Base-by-base conservation (phyloP, 1,140 invertebrate genomes). In the Cephus cinctus region DNA sequence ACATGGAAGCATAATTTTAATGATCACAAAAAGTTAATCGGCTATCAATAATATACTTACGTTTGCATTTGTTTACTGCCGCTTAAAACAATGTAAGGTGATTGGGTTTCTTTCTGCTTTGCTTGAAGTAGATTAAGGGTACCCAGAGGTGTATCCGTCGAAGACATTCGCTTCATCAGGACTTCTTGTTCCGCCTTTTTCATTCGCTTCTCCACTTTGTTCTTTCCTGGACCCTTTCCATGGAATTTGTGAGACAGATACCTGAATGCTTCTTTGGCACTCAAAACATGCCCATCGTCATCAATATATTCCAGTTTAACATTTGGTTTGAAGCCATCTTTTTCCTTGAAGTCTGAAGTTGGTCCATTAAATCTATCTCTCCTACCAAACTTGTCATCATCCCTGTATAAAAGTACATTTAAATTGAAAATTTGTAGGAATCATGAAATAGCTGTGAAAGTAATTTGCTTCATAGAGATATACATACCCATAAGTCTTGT, bases 201-300 rank as follows among this genome's bases (percentile, higher is more conserved):
- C 75, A 94, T 86, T 63, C 96, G 82, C 74, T 99, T 99, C 71
- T 99, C 98, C 59, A 86, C 85, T 78, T 99, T 99, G 78, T 98
- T 98, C 73, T 99, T 99, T 35, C 97, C 96, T 5, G 96, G 94
- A 12, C 95, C 96, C 81, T 99, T 99, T 15, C 98, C 98, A 78
- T 99, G 98, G 74, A 99, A 99, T 76, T 98, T 96, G 71, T 98
- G 96, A 12, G 92, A 96, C 11, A 97, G 76, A 78, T 93, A 92
- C 57, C 89, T 82, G 75, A 99, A 99, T 12, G 98, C 98, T 81
- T 99, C 97, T 74, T 99, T 99, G 19, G 88, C 85, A 59, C 87
- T 91, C 42, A 99, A 80, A 43, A 90, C 82, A 41, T 88, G 82
- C 2, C 97, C 97, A 69, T 92, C 89, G 66, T 98, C 95, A 77